Percentiles rank a stretch among this genome's conserved stretches.
phyloP scores from a whole-genome alignment of 2,113 vertebrate genomes.

The Hydropotes inermis region DNA sequence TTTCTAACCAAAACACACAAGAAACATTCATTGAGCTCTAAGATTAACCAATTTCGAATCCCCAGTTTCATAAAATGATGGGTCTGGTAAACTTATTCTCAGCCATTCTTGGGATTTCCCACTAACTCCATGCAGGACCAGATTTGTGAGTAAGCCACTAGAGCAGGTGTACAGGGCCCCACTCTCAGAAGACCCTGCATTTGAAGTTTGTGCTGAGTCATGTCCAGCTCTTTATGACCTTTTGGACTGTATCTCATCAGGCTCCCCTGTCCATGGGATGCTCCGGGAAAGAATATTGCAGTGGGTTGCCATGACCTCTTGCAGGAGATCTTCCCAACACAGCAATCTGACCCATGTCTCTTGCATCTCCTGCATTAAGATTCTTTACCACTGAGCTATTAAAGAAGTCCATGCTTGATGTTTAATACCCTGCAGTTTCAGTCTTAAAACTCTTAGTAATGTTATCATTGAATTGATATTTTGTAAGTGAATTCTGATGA shows the following conservation, averaged over 20 bases:
- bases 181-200: neutral
- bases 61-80: neutral
- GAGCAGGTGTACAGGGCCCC: fast-evolving
- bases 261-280: neutral
- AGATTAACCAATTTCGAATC: neutral
- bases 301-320: neutral
- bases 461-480: neutral
- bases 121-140: fast-evolving
- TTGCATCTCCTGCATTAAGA: neutral
- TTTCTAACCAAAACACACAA: neutral
- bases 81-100: neutral
- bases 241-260: neutral
- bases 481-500: neutral
- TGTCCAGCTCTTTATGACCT: neutral
- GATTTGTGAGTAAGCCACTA: neutral
- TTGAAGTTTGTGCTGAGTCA: neutral
- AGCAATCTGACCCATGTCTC: neutral
- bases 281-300: neutral
- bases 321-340: neutral
- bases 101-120: neutral
- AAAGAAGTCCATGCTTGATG: neutral
- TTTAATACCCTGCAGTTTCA: neutral
- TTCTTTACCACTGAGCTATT: neutral
- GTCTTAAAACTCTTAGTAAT: neutral
- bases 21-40: neutral